Base-by-base conservation (phyloP, 2,797 vertebrate genomes). In the Xenopus petersii region DNA sequence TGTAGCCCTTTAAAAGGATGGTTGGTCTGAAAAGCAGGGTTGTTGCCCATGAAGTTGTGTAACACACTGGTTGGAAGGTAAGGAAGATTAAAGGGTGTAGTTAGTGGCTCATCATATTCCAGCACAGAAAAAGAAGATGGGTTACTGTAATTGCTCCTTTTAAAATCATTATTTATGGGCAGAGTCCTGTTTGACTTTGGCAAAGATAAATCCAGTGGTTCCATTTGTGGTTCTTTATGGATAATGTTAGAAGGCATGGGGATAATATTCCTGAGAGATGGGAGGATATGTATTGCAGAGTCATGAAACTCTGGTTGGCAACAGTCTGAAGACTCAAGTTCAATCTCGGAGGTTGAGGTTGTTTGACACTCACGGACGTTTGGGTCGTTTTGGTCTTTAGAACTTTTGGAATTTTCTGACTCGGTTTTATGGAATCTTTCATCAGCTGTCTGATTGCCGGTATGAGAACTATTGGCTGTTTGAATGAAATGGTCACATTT, bases 181-280 rank as follows among this genome's bases (percentile, higher is more conserved):
- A 60, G 0, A 79, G 12, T 78, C 63, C 6, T 80, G 7, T 72
- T 80, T 24, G 70, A 79, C 75, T 90, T 92, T 8, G 91, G 92
- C 65, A 93, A 56, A n/a, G 91, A 93, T n/a, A 90, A 88, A 75
- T 93, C 92, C 73, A 94, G 81, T 1, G 93, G 93, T 79, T 94
- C 88, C 0, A 67, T 88, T 75, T 94, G 92, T 24, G 80, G 77
- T 2, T 75, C 70, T 24, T 66, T 48, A 0, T 70, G 77, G 36
- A 47, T 2, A 2, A 71, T 70, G n/a, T 47, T 15, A 36, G 17
- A 12, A 15, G 58, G 33, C 33, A 30, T 26, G 30, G 7, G 13
- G 36, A 55, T 26, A 49, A 13, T 0, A 16, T 1, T 48, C 11
- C 13, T 79, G 17, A 26, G 5, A 64, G 56, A 36, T 59, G 71